Percentiles rank a stretch among this genome's conserved stretches.
Evolutionary conservation across 35 echinoderm and acorn worm genomes (phyloP).

Genomic region (Heliocidaris erythrogramma): DNA sequence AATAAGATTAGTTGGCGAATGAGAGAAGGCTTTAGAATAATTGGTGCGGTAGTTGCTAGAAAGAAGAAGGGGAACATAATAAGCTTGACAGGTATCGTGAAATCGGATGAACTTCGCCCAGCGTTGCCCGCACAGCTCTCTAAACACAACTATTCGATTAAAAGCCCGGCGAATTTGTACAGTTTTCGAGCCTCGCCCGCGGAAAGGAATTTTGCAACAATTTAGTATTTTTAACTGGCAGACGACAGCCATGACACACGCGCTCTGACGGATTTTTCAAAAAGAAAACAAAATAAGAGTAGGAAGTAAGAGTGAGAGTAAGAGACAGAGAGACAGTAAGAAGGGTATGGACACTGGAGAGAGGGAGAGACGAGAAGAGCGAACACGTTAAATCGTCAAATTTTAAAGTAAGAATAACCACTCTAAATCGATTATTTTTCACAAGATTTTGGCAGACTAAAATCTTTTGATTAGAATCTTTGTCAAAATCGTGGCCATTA

Average conservation of each 20-base stretch:
- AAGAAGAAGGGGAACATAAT: constrained; percentile 1
- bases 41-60: not conserved
- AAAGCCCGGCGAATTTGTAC: constrained; percentile 44
- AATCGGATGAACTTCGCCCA: constrained; percentile 21
- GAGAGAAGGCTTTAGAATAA: constrained; percentile 11
- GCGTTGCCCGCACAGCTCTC: constrained; percentile 46
- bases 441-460: too few species aligned
- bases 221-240: constrained; percentile 15
- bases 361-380: too few species aligned
- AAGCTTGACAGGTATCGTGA: constrained; percentile 22
- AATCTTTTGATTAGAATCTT: too few species aligned
- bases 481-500: too few species aligned
- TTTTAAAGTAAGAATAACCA: too few species aligned
- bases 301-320: not conserved
- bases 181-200: constrained; percentile 42
- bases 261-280: not conserved
- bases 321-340: too few species aligned
- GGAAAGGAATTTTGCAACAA: constrained; percentile 45
- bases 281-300: not conserved
- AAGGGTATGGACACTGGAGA: too few species aligned
- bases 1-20: not conserved
- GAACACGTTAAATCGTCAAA: too few species aligned
- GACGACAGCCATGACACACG: constrained; percentile 7
- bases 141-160: constrained; percentile 50
- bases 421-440: too few species aligned